A percentile compares a stretch with the other conserved stretches of the same genome.
phyloP scores from a whole-genome alignment of 2,888 invertebrate genomes.

The Temnothorax ravouxi region DNA sequence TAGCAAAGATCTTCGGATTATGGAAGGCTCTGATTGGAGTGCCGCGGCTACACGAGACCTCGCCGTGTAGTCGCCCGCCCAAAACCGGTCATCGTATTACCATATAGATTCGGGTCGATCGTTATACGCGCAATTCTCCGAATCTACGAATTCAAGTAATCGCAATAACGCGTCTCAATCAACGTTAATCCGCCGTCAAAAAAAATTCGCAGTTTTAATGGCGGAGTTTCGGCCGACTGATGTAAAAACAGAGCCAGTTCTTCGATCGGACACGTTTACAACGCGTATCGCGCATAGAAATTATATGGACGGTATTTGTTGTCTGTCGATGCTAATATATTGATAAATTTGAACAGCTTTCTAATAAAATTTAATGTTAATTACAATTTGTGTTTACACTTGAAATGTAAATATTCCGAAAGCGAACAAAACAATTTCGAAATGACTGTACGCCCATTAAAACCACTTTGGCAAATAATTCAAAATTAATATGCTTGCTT shows the following conservation, averaged over 20 bases:
- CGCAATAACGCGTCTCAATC: conserved; percentile 67
- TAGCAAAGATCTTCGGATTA: conserved; percentile 70
- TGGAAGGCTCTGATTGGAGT: conserved; percentile 74
- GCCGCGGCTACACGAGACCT: conserved; percentile 72
- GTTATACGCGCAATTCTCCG: conserved; percentile 65
- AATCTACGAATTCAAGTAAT: conserved; percentile 75
- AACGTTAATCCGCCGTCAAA: conserved; percentile 58
- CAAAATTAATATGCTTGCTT: conserved; percentile 31
- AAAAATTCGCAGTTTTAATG: conserved; percentile 64
- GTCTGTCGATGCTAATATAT: not conserved
- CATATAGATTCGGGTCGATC: conserved; percentile 81
- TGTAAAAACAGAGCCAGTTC: not conserved
- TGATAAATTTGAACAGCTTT: conserved; percentile 23
- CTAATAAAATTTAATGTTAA: conserved; percentile 35
- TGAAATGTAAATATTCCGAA: conserved; percentile 18
- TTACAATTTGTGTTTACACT: conserved; percentile 17
- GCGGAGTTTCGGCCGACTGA: not conserved
- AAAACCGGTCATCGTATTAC: conserved; percentile 81
- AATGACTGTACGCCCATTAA: conserved; percentile 14
- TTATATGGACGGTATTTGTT: not conserved
- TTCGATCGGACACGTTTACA: not conserved
- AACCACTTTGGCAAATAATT: conserved; percentile 37
- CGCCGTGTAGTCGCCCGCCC: conserved; percentile 77
- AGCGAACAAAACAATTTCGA: conserved; percentile 24
- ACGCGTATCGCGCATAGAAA: not conserved